Evolutionary conservation across 2,888 invertebrate genomes (phyloP), one percentile per base, ranked within the genome.

Genomic region (Trisateles emortualis): DNA sequence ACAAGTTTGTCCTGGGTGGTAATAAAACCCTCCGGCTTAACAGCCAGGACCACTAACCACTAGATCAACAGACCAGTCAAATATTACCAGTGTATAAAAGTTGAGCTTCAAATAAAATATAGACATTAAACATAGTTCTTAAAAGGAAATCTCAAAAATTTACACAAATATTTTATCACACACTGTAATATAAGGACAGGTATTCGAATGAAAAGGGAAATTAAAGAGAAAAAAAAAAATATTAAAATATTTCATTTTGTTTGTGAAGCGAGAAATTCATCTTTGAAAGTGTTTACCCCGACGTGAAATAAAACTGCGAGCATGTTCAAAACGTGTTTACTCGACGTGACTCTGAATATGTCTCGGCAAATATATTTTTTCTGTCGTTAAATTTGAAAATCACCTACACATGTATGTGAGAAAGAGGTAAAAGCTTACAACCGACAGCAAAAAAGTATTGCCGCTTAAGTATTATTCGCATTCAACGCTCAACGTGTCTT

Each of bases 301-400:
- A 79, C 76, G 80, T 81, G 84, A 85, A 87, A 89, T 88, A 88
- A 88, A 87, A 88, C 84, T 84, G 84, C 73, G 82, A 79, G 72
- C 78, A 79, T 84, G 79, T 83, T 83, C 78, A 76, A 76, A 82
- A 83, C 78, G 81, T 88, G 81, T 87, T 86, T 86, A 79, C 83
- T 72, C 77, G 68, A 67, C 78, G 74, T 74, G 77, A 80, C 78
- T 81, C 74, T 74, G 78, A 76, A 77, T 74, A 71, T 74, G 72
- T 71, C 78, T 76, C 68, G 65, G 68, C 81, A 81, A 82, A 81
- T 68, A 76, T 81, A 71, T 70, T 71, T 77, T 79, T 81, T 74
- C 80, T 57, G 68, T 70, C 54, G 70, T 56, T 46, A 53, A 66
- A 70, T 76, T 76, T 69, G 74, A 76, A 78, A 74, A 72, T 68